A percentile compares a stretch with the other conserved stretches of the same genome.
Evolutionary conservation across 1,140 invertebrate genomes (phyloP).

Genomic region (Trialeurodes vaporariorum): DNA sequence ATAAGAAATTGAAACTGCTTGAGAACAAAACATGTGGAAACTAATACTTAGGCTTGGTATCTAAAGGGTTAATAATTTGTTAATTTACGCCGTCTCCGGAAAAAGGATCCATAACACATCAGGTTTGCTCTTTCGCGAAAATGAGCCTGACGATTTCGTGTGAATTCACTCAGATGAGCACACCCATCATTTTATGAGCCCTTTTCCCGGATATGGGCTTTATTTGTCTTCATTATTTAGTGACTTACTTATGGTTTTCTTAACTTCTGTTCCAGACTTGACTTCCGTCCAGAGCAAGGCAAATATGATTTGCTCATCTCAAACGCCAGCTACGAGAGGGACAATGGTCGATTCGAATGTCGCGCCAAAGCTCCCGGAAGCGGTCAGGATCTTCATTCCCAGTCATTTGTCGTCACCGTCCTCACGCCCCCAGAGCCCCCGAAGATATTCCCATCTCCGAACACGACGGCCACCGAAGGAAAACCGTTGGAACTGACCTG

Average conservation of each 20-base stretch:
- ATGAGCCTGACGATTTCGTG: too few relatives aligned
- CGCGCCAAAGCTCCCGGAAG: constrained; percentile 71
- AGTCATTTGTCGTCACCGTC: constrained; percentile 72
- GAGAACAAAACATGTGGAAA: too few relatives aligned
- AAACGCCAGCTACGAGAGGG: constrained; percentile 74
- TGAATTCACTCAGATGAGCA: too few relatives aligned
- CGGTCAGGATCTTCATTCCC: constrained; percentile 67
- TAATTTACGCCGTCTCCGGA: too few relatives aligned
- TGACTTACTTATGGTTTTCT: background rate
- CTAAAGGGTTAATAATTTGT: too few relatives aligned
- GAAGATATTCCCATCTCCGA: constrained; percentile 52
- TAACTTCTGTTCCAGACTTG: constrained; percentile 44
- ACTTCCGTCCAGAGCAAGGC: constrained; percentile 61
- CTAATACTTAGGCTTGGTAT: too few relatives aligned
- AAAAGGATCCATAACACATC: too few relatives aligned
- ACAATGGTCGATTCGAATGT: constrained; percentile 86
- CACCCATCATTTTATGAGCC: too few relatives aligned
- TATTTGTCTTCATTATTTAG: too few relatives aligned
- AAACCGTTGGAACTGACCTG: constrained; percentile 64
- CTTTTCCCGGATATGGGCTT: too few relatives aligned
- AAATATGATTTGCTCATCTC: constrained; percentile 77
- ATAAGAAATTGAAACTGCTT: too few relatives aligned
- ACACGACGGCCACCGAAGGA: constrained; percentile 64
- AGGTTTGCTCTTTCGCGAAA: too few relatives aligned
- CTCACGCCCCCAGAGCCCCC: constrained; percentile 70